Evolutionary conservation across 2,797 vertebrate genomes (phyloP), one percentile per base, ranked within the genome.

Genomic region (Capromys pilorides): DNA sequence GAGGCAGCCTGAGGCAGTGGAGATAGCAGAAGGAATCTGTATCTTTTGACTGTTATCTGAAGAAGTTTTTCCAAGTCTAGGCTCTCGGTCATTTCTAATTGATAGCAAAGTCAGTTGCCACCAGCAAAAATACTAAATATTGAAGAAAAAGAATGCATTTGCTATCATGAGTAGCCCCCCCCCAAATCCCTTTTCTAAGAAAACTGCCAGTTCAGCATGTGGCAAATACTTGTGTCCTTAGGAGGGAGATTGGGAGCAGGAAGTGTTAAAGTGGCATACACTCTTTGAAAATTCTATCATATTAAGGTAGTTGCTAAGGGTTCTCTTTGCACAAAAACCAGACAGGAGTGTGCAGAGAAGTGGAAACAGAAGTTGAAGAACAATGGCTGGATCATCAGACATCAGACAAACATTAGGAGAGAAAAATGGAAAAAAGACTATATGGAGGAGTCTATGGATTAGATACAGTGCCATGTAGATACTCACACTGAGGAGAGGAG

Each of bases 11-110:
- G 71, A 90, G 80, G 94, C 90, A 95, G 21, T 19, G 51, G 69
- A 83, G 83, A 91, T 67, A 94, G 86, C 77, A 88, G 71, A 92
- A 93, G 83, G 54, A 91, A 92, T 13, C 79, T 33, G 36, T 61
- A 88, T 77, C 88, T 92, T 91, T 49, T 71, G 73, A 73, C 59
- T 62, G 21, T 91, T 96, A 95, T 64, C 94, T 85, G 33, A 26
- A 96, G 78, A 93, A 73, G 51, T 85, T 94, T 90, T 86, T 92
- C 87, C 82, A 69, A 83, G 33, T 33, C 91, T 80, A 88, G 89
- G 57, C 88, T 19, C 36, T 51, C 41, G 92, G 10, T 96, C 81
- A 93, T 84, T 94, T 96, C 89, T 95, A 94, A 96, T 83, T 94
- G 84, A 85, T 88, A 80, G 92, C 71, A 91, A 96, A 77, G 59